These are phyloP conservation scores for Plectropomus leopardus DNA, from an alignment of 2,113 vertebrate genomes.

Conservation along the genomic window DNA sequence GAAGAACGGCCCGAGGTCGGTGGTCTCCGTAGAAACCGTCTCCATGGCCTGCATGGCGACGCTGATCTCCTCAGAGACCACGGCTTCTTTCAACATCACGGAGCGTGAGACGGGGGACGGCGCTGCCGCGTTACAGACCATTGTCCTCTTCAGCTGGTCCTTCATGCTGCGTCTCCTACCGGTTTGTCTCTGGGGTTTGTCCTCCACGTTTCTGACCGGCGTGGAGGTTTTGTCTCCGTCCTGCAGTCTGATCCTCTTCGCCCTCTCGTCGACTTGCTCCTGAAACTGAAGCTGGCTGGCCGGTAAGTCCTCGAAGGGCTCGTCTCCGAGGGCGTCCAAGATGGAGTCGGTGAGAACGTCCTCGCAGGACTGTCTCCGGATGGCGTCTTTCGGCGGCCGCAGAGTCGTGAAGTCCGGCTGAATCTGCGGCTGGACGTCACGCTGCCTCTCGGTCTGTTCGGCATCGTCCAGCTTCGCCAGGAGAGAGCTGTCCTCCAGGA, in stretches of 20 bases:
- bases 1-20: conserved; percentile 95
- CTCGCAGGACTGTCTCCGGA: neutral
- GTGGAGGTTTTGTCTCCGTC: neutral
- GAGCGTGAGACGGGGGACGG: conserved; percentile 85
- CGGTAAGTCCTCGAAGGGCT: conserved; percentile 83
- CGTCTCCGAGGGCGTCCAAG: conserved; percentile 61
- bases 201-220: neutral
- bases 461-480: conserved; percentile 85
- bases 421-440: neutral
- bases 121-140: conserved; percentile 90
- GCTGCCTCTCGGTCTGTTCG: conserved; percentile 75
- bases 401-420: neutral
- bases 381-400: neutral
- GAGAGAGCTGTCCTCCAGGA: conserved; percentile 86
- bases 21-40: conserved; percentile 72
- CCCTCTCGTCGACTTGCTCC: conserved; percentile 33
- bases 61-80: conserved; percentile 90
- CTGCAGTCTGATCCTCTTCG: conserved; percentile 41
- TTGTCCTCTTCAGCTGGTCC: conserved; percentile 90
- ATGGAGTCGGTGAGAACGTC: conserved; percentile 56
- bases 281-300: conserved; percentile 85
- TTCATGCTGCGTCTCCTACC: conserved; percentile 86
- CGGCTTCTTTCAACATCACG: conserved; percentile 87
- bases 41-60: conserved; percentile 87
- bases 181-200: neutral